Base-by-base conservation (phyloP, 1,140 invertebrate genomes). In the Carposina sasakii region DNA sequence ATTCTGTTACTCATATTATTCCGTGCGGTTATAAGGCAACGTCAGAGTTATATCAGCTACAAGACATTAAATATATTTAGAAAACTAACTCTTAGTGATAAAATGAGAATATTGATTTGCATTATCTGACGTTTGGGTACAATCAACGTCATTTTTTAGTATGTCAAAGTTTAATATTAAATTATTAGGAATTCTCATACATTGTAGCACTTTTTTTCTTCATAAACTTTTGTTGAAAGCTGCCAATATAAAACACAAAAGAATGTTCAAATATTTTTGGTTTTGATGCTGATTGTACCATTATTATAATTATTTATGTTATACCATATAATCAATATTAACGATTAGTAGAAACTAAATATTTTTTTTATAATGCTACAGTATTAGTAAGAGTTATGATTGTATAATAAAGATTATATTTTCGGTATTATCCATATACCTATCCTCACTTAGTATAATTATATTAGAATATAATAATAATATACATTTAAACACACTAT, bases 1-100 rank as follows among this genome's bases (percentile, higher is more conserved):
- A 51, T 31, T 43, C 44, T 21, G 16, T 45, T 56, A 42, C 40
- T 22, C 47, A 24, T n/a, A 23, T 30, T 44, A 20, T 20, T 19
- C 28, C 26, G 2, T 17, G 17, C 22, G 15, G n/a, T 34, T 34
- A 34, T 15, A 34, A 3, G 15, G 19, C 19, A 13, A 34, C 3
- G 10, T 21, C 22, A 15, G 5, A 8, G 4, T 12, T 39, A 12
- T 12, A 5, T 21, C 17, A 16, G 16, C 19, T 16, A 16, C 2
- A 16, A 36, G 2, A 16, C 16, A 13, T 36, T 36, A 16, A 13
- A 16, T 17, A 37, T 37, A 19, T 37, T 21, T 17, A 21, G 22
- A 22, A 39, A 39, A 20, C 36, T 21, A 13, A 34, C 8, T 15
- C 33, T 34, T 16, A 34, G 33, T 13, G 8, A 34, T n/a, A 34